phyloP scores from a whole-genome alignment of 2,113 vertebrate genomes.

The Rhombomys opimus region DNA sequence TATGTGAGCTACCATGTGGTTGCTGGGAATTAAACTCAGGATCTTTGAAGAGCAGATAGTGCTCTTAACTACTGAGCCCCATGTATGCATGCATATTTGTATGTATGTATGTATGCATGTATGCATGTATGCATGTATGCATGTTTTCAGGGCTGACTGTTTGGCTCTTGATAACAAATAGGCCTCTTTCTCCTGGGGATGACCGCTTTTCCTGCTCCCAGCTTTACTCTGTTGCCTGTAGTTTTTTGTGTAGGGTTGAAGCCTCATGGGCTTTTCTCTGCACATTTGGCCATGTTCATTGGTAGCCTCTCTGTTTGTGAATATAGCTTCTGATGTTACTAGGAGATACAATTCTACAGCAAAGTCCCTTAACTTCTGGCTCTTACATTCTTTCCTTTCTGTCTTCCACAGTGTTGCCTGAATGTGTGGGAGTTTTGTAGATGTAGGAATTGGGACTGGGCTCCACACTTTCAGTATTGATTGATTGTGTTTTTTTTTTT shows the following conservation, averaged over 20 bases:
- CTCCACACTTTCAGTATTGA: neutral
- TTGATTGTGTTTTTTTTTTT: too few relatives aligned
- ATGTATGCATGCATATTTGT: too few relatives aligned
- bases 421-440: neutral
- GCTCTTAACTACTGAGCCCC: too few relatives aligned
- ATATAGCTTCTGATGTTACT: neutral
- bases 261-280: neutral
- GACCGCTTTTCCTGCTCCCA: neutral
- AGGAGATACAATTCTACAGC: neutral
- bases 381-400: neutral
- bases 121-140: neutral
- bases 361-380: neutral
- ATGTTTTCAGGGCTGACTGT: neutral
- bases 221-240: neutral
- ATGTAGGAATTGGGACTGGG: neutral
- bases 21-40: too few relatives aligned
- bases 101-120: neutral
- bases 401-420: neutral
- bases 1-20: too few relatives aligned
- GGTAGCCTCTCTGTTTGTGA: neutral
- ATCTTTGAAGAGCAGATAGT: too few relatives aligned
- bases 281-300: neutral
- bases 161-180: neutral
- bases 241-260: neutral
- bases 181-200: neutral